A percentile compares a stretch with the other conserved stretches of the same genome.
phyloP scores from a whole-genome alignment of 2,113 vertebrate genomes.

The Platichthys stellatus region DNA sequence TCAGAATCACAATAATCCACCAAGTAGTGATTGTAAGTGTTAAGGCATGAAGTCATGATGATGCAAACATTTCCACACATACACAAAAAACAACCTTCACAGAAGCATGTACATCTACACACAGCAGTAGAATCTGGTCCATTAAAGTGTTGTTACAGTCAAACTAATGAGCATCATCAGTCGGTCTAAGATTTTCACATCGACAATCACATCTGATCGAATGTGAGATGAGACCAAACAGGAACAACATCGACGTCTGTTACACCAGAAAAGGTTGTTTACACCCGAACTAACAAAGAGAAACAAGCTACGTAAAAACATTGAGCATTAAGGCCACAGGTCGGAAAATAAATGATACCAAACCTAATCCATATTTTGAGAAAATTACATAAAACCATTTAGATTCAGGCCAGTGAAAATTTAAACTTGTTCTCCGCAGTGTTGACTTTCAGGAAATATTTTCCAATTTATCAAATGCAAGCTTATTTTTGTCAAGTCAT shows the following conservation, averaged over 20 bases:
- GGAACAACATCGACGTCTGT: neutral
- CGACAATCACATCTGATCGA: neutral
- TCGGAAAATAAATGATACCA: neutral
- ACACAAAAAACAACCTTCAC: neutral
- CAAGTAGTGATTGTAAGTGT: slow-evolving; percentile 33
- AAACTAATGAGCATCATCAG: neutral
- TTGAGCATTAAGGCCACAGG: neutral
- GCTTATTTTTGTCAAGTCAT: no score
- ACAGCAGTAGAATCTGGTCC: slow-evolving; percentile 29
- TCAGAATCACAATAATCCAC: slow-evolving; percentile 12
- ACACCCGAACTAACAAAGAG: neutral
- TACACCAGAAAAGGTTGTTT: neutral
- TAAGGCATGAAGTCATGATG: slow-evolving; percentile 59
- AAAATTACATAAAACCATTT: no score
- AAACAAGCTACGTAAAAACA: no score
- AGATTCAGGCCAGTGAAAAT: no score
- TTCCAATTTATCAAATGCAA: no score
- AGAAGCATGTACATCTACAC: slow-evolving; percentile 6
- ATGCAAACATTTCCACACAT: neutral
- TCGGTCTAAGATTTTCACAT: slow-evolving; percentile 28
- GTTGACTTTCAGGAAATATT: no score
- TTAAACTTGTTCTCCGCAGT: no score
- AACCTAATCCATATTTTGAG: no score
- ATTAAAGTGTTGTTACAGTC: neutral
- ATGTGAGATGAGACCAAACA: neutral